Base-by-base conservation (phyloP, 2,113 vertebrate species). In the Alectura lathami region DNA sequence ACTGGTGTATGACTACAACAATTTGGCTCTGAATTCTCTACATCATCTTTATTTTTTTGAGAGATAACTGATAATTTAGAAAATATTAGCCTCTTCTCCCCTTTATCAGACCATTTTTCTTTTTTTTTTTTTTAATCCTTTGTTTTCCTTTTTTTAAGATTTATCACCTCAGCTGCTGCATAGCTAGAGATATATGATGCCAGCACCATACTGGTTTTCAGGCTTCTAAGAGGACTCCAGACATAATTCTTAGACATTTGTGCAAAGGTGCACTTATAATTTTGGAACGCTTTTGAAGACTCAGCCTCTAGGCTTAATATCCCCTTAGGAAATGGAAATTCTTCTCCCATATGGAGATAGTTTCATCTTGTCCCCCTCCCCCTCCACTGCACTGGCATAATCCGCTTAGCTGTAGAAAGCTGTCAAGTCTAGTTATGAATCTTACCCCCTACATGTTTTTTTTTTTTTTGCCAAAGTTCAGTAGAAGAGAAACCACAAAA, bases 261-360 rank as follows among this genome's bases (percentile, higher is more conserved):
- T 50, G 74, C 16, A 87, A 84, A 89, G 74, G 67, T 94, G 29
- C 45, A 69, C 80, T 76, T 69, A 69, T 82, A 91, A 62, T 79
- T 91, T 85, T 84, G 29, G n/a, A 76, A 91, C 89, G n/a, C 54
- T 91, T 72, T 82, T 84, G 81, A 89, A 76, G 36, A 22, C n/a
- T 89, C 63, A 69, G 42, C 1, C 36, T 45, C 53, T 62, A 68
- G 62, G 40, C 22, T 91, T 83, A 79, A 77, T 78, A 80, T 79
- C 45, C 79, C 75, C 69, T 84, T 73, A 91, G 73, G 84, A 95
- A 89, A 89, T 30, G 15, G 21, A 86, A 67, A 75, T 83, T 94
- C 67, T 96, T 94, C 74, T 69, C 34, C 83, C 91, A 95, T 91
- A 96, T 94, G 97, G 97, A 97, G 97, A 95, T 79, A 70, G 90